A percentile compares a stretch with the other conserved stretches of the same genome.
These are phyloP conservation scores for Drosophila varians DNA, from an alignment of 1,140 invertebrate genomes.

Conservation along the genomic window DNA sequence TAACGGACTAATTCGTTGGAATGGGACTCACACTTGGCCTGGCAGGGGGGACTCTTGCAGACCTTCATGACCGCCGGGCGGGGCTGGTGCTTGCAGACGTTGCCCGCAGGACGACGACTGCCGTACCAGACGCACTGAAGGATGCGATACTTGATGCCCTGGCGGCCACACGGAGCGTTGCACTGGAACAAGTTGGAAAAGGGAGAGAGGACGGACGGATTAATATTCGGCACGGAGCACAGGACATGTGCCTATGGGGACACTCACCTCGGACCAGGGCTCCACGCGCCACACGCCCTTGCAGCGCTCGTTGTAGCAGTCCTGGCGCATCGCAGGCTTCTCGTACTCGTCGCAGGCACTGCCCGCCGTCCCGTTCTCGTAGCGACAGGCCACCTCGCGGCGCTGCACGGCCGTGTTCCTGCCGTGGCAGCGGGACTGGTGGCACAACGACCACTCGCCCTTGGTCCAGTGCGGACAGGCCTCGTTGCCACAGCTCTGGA, in stretches of 20 bases:
- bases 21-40: conserved; percentile 82
- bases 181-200: conserved; percentile 87
- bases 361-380: conserved; percentile 86
- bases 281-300: conserved; percentile 93
- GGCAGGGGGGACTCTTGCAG: conserved; percentile 89
- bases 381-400: conserved; percentile 89
- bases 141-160: conserved; percentile 92
- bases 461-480: conserved; percentile 90
- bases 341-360: conserved; percentile 87
- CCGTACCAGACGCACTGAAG: conserved; percentile 95
- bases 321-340: conserved; percentile 88
- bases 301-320: conserved; percentile 92
- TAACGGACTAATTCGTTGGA: not conserved
- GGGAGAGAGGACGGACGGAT: conserved; percentile 3
- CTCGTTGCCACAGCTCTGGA: conserved; percentile 88
- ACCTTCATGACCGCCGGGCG: conserved; percentile 90
- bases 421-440: conserved; percentile 89
- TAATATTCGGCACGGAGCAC: conserved; percentile 28
- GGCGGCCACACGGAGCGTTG: conserved; percentile 88
- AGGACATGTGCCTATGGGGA: conserved; percentile 29
- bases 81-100: conserved; percentile 90
- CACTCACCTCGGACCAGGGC: conserved; percentile 93
- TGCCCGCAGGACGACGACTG: conserved; percentile 91
- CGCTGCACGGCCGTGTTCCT: conserved; percentile 92
- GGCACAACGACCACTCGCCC: conserved; percentile 89